Evolutionary conservation across 2,113 vertebrate species (phyloP).

Genomic region (Plecturocebus donacophilus): DNA sequence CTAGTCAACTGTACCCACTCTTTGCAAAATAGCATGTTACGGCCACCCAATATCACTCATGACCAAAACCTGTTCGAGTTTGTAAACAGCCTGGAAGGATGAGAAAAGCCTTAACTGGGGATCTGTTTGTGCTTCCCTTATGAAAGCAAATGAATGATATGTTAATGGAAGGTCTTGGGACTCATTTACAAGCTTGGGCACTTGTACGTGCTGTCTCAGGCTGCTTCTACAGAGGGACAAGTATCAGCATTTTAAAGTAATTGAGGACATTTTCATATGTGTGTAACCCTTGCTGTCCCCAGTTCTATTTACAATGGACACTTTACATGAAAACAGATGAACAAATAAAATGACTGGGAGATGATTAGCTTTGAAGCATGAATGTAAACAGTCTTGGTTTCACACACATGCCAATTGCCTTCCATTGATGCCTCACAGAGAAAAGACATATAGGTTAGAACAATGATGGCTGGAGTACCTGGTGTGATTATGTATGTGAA

Average conservation of each 20-base stretch:
- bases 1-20: background rate
- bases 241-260: background rate
- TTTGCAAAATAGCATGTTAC: background rate
- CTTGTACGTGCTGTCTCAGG: background rate
- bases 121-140: background rate
- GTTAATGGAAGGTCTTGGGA: background rate
- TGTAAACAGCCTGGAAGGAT: background rate
- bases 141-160: background rate
- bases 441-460: background rate
- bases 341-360: slow-evolving; percentile 14
- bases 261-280: background rate
- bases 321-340: slow-evolving; percentile 38
- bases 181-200: background rate
- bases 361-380: slow-evolving; percentile 38
- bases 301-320: background rate
- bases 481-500: background rate
- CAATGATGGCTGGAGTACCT: background rate
- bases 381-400: background rate
- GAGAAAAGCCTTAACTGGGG: background rate
- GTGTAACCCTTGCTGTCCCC: background rate
- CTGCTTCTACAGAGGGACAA: background rate
- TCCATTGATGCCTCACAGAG: background rate
- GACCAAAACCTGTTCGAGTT: background rate
- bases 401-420: background rate
- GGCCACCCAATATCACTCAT: background rate